Evolutionary conservation across 2,113 vertebrate genomes (phyloP).

Genomic region (Ibidorhyncha struthersii): DNA sequence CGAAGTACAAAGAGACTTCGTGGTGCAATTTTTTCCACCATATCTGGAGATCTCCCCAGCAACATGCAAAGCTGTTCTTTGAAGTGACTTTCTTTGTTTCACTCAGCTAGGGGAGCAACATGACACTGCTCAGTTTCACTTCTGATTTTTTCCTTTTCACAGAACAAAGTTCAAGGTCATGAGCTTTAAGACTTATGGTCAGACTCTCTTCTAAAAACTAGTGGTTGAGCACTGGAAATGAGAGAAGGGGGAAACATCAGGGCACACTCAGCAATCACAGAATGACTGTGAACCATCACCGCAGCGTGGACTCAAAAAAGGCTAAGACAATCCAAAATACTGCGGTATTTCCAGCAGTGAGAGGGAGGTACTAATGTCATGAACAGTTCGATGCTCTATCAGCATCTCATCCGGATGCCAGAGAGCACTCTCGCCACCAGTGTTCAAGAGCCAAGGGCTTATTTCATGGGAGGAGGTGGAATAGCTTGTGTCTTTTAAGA

Average conservation of each 20-base stretch:
- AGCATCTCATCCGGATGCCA: neutral
- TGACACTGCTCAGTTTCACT: constrained; percentile 3
- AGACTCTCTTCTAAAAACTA: neutral
- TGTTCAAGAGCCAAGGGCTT: neutral
- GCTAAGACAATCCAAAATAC: neutral
- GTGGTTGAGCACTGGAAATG: neutral
- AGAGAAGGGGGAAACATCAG: neutral
- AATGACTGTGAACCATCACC: neutral
- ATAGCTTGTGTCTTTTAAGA: neutral
- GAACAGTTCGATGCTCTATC: neutral
- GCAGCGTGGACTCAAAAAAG: neutral
- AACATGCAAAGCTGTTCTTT: neutral
- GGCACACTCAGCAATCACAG: neutral
- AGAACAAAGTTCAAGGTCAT: constrained; percentile 14
- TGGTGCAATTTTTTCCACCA: neutral
- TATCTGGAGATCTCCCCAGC: neutral
- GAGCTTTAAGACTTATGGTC: neutral
- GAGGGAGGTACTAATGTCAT: neutral
- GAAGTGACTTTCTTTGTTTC: neutral
- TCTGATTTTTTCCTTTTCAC: neutral
- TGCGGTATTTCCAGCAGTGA: neutral
- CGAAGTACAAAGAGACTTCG: neutral
- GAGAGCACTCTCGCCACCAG: neutral
- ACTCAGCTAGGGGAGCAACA: neutral
- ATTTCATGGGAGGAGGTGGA: neutral